phyloP scores from a whole-genome alignment of 2,888 invertebrate genomes.

The Lagria hirta region DNA sequence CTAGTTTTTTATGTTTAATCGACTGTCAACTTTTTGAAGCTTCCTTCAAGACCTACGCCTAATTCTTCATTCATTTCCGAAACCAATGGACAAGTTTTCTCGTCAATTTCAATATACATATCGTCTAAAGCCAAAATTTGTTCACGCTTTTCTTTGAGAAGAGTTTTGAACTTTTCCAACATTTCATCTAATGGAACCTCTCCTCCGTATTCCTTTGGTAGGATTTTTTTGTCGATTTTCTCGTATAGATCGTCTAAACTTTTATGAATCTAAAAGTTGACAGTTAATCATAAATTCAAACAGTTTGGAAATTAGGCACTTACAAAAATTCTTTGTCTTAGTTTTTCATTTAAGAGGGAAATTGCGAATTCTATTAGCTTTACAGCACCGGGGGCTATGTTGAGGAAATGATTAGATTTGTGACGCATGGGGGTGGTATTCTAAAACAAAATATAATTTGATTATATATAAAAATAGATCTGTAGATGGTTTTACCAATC shows the following conservation, averaged over 20 bases:
- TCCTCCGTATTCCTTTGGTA: slow-evolving; percentile 90
- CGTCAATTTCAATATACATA: slow-evolving; percentile 73
- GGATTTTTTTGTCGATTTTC: slow-evolving; percentile 70
- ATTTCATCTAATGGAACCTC: slow-evolving; percentile 76
- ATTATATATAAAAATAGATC: too few relatives aligned
- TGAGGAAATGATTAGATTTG: slow-evolving; percentile 84
- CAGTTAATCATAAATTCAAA: background rate
- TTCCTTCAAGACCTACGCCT: slow-evolving; percentile 74
- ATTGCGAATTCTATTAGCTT: slow-evolving; percentile 82
- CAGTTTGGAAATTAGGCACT: slow-evolving; percentile 42
- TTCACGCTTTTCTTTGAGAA: slow-evolving; percentile 64
- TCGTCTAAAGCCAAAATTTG: slow-evolving; percentile 71
- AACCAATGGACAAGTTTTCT: slow-evolving; percentile 49
- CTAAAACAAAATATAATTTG: slow-evolving; percentile 54
- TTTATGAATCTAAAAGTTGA: slow-evolving; percentile 70
- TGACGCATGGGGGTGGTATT: slow-evolving; percentile 90
- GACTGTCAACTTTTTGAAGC: slow-evolving; percentile 80
- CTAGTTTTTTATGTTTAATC: slow-evolving; percentile 58
- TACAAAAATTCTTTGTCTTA: slow-evolving; percentile 78
- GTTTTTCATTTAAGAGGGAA: slow-evolving; percentile 79
- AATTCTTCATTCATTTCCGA: slow-evolving; percentile 65
- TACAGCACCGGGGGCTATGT: slow-evolving; percentile 78
- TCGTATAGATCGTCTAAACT: slow-evolving; percentile 70
- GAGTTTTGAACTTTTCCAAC: slow-evolving; percentile 73
- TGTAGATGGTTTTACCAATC: background rate